These are phyloP conservation scores for Aspidoscelis tigris DNA, from an alignment of 2,113 vertebrate species.

Conservation along the genomic window DNA sequence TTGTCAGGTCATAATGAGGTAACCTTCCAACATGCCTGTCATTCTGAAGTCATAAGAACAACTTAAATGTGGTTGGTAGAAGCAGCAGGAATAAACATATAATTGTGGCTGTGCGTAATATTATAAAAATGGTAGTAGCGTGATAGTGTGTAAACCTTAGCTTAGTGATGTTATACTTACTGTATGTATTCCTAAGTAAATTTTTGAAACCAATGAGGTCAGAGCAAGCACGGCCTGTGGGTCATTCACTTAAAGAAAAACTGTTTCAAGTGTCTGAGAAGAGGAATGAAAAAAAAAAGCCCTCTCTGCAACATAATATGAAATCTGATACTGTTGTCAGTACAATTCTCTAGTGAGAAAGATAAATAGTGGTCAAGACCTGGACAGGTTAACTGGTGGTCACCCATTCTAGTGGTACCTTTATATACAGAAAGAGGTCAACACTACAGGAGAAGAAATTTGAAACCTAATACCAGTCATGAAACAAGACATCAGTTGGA, in stretches of 20 bases:
- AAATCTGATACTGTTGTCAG: conserved; percentile 59
- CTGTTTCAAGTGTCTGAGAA: conserved; percentile 38
- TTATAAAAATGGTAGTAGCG: not conserved
- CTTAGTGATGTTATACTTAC: not conserved
- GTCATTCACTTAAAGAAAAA: conserved; percentile 22
- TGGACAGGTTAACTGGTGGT: conserved; percentile 67
- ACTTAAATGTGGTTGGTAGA: not conserved
- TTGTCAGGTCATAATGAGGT: not conserved
- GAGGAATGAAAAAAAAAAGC: conserved; percentile 17
- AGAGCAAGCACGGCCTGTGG: not conserved
- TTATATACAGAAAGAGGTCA: conserved; percentile 56
- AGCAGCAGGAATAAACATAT: not conserved
- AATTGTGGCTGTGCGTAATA: not conserved
- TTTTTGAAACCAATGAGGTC: not conserved
- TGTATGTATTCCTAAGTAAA: not conserved
- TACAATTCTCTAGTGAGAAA: conserved; percentile 67
- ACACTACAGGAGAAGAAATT: conserved; percentile 57
- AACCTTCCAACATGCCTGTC: not conserved
- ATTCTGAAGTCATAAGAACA: not conserved
- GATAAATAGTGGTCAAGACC: conserved; percentile 72
- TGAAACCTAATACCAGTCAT: conserved; percentile 73
- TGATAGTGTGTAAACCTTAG: not conserved
- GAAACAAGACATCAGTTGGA: conserved; percentile 73
- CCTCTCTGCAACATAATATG: conserved; percentile 49
- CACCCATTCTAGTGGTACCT: conserved; percentile 57